Evolutionary conservation across 1,140 invertebrate species (phyloP).

Genomic region (Drusus annulatus): DNA sequence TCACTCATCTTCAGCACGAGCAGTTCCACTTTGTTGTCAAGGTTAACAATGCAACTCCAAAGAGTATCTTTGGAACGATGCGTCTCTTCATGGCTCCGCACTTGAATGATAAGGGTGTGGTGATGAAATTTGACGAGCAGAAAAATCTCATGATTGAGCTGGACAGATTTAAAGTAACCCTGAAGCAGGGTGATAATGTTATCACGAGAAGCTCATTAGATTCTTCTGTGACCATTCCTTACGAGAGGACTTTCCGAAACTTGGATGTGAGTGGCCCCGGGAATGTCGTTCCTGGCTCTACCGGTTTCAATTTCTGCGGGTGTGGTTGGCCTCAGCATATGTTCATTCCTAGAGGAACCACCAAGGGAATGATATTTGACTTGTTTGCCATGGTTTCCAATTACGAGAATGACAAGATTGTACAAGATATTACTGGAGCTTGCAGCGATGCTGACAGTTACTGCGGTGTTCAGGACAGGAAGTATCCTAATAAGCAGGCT

Average conservation of each 20-base stretch:
- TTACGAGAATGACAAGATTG: conserved; percentile 78
- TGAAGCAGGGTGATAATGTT: conserved; percentile 76
- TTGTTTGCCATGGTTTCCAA: conserved; percentile 88
- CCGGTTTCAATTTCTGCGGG: conserved; percentile 84
- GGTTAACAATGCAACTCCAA: conserved; percentile 73
- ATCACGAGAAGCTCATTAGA: conserved; percentile 75
- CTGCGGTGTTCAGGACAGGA: conserved; percentile 80
- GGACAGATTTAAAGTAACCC: conserved; percentile 80
- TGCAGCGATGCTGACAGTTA: conserved; percentile 82
- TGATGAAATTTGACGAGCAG: conserved; percentile 77
- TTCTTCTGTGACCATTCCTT: conserved; percentile 83
- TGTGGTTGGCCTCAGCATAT: conserved; percentile 92
- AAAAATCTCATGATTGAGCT: conserved; percentile 82
- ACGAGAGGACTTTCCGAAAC: conserved; percentile 79
- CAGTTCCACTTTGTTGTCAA: conserved; percentile 78
- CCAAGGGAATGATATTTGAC: conserved; percentile 78
- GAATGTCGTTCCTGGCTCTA: conserved; percentile 66
- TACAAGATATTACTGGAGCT: conserved; percentile 57
- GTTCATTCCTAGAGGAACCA: conserved; percentile 82
- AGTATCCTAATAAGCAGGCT: conserved; percentile 79
- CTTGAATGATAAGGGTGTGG: conserved; percentile 77
- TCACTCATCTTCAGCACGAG: conserved; percentile 83
- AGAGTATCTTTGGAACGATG: conserved; percentile 75
- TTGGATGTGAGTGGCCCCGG: conserved; percentile 71
- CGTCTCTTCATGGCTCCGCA: conserved; percentile 84